Conservation (phyloP, 2,113 vertebrate genomes). For the Lampris incognitus region DNA sequence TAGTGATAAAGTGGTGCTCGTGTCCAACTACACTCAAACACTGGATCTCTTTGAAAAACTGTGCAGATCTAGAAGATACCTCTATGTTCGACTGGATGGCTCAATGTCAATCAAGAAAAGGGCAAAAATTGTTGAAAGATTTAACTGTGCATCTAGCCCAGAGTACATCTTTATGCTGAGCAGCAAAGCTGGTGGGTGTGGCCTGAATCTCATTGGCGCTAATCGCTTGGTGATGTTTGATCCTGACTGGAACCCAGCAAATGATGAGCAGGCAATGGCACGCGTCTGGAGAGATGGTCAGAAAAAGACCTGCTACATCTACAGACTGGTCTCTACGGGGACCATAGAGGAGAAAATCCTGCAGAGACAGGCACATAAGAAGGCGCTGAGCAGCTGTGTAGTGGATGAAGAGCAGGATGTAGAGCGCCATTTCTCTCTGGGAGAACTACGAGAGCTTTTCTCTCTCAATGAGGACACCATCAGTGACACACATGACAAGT, state of each 20-base stretch:
- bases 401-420: conserved; percentile 98
- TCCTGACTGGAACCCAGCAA: conserved; percentile 98
- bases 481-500: conserved; percentile 96
- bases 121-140: conserved; percentile 94
- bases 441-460: conserved; percentile 94
- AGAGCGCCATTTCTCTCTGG: conserved; percentile 95
- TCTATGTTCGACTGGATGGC: conserved; percentile 94
- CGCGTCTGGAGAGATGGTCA: conserved; percentile 97
- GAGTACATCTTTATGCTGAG: conserved; percentile 99
- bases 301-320: conserved; percentile 97
- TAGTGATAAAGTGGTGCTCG: conserved; percentile 94
- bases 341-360: conserved; percentile 99
- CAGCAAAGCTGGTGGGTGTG: conserved; percentile 97
- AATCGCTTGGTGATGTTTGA: conserved; percentile 98
- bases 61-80: conserved; percentile 92
- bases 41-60: conserved; percentile 97
- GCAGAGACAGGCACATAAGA: conserved; percentile 97
- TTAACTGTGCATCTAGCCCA: conserved; percentile 90
- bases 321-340: conserved; percentile 93
- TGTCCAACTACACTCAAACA: conserved; percentile 98
- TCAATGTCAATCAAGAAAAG: conserved; percentile 99
- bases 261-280: conserved; percentile 98
- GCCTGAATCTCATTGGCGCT: conserved; percentile 95
- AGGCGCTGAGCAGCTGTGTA: conserved; percentile 97
- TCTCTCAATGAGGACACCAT: conserved; percentile 85